Conservation (phyloP, 2,888 invertebrate genomes). For the Ectemnius continuus region DNA sequence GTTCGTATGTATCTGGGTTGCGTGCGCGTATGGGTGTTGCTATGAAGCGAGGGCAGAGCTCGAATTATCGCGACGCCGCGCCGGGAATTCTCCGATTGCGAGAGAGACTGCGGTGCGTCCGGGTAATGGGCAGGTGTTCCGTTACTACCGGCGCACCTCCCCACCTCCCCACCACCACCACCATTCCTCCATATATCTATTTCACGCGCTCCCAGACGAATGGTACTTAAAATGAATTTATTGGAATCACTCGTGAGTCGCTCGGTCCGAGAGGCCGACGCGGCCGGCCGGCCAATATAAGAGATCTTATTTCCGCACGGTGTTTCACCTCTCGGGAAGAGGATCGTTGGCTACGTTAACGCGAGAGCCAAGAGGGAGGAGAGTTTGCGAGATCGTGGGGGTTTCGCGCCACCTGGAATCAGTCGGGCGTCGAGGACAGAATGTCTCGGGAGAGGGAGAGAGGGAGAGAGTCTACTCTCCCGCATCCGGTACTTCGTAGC, state of each 20-base stretch:
- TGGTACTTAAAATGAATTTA: constrained; percentile 7
- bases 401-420: no score
- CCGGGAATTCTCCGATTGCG: constrained; percentile 51
- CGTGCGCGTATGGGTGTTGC: no score
- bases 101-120: constrained; percentile 19
- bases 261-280: no score
- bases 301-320: constrained; percentile 1
- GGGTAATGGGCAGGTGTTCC: constrained; percentile 42
- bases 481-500: neutral
- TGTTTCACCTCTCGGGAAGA: neutral
- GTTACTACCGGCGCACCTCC: constrained; percentile 25
- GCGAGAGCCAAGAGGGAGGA: no score
- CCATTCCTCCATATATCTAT: neutral
- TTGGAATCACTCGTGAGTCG: neutral
- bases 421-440: neutral
- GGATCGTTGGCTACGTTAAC: neutral
- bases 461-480: neutral
- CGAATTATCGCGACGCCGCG: constrained; percentile 54
- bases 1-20: no score
- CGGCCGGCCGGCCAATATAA: neutral
- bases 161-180: neutral
- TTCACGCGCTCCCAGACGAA: neutral
- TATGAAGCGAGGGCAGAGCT: constrained; percentile 23
- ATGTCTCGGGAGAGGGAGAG: neutral
- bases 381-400: no score